Conservation (phyloP, 2,113 vertebrate genomes). For the Cygnus atratus region DNA sequence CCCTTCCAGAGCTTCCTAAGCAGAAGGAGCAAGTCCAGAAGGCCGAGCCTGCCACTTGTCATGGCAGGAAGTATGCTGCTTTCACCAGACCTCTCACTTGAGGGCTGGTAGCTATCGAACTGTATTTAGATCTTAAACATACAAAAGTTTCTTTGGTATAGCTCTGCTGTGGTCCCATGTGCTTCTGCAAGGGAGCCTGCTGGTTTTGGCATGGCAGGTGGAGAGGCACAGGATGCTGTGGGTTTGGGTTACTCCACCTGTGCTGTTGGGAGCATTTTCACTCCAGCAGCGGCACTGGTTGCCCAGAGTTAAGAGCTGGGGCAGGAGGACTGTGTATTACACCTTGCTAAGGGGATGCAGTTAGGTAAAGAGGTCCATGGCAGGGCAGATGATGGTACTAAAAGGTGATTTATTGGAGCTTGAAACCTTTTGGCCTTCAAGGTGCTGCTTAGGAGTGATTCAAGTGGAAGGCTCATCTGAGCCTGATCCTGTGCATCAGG, state of each 20-base stretch:
- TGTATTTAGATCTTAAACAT: background rate
- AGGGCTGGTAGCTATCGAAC: background rate
- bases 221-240: accelerated
- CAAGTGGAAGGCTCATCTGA: background rate
- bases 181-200: background rate
- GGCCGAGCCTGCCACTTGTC: background rate
- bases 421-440: background rate
- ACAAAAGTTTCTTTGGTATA: background rate
- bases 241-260: background rate
- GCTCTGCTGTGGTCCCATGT: background rate
- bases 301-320: accelerated
- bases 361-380: accelerated
- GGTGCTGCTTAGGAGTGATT: background rate
- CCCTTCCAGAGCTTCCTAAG: background rate
- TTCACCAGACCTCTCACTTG: background rate
- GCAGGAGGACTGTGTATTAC: background rate
- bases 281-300: accelerated
- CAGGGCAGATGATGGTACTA: background rate
- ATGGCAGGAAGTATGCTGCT: background rate
- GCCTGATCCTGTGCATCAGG: accelerated
- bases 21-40: background rate
- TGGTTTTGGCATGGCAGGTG: background rate
- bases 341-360: background rate
- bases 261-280: background rate
- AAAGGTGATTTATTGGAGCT: background rate